Conservation (phyloP, 2,888 invertebrate genomes). For the Chydorus sphaericus region DNA sequence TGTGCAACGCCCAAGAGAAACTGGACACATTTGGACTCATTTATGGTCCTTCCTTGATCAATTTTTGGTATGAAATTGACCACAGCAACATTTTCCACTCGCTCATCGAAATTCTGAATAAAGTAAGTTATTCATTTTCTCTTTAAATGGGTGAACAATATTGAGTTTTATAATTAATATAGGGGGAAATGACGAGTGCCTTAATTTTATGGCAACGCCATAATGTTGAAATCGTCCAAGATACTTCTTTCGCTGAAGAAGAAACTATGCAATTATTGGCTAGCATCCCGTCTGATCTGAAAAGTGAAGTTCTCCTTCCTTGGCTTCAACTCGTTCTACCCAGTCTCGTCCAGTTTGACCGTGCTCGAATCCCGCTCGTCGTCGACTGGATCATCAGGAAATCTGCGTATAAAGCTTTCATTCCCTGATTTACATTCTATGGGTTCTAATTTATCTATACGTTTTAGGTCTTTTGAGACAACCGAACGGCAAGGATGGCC, state of each 20-base stretch:
- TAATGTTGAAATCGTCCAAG: neutral
- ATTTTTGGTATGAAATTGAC: neutral
- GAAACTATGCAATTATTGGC: neutral
- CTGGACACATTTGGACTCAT: neutral
- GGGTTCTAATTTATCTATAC: neutral
- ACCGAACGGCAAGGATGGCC: neutral
- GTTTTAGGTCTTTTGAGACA: neutral
- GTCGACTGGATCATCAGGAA: slow-evolving; percentile 7
- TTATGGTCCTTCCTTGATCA: neutral
- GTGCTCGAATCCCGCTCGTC: neutral
- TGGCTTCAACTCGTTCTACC: slow-evolving; percentile 7
- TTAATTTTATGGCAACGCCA: slow-evolving; percentile 11
- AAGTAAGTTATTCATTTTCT: neutral
- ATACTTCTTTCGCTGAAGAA: slow-evolving; percentile 1
- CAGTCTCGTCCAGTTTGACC: neutral
- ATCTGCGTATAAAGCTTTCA: slow-evolving; percentile 1
- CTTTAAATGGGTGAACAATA: neutral
- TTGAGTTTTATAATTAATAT: neutral
- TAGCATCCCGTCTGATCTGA: slow-evolving; percentile 1
- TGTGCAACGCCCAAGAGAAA: slow-evolving; percentile 1
- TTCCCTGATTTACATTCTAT: neutral
- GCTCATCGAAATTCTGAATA: neutral
- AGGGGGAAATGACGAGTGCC: slow-evolving; percentile 11
- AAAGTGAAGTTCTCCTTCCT: neutral
- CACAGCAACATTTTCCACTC: neutral